Evolutionary conservation across 2,888 invertebrate genomes (phyloP).

Genomic region (Tricholauxania praeusta): DNA sequence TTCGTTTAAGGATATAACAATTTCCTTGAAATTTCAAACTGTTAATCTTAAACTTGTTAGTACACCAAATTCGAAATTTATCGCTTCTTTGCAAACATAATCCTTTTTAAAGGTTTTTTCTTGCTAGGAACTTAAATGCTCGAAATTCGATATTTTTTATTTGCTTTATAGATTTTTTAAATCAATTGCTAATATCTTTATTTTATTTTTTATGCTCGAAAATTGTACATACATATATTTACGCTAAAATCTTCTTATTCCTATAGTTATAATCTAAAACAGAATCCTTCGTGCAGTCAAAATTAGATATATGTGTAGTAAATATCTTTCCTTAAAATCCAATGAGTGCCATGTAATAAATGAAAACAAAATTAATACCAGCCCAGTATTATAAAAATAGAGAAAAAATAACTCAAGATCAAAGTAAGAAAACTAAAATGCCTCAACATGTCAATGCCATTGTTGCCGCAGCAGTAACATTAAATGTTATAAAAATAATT

Average conservation of each 20-base stretch:
- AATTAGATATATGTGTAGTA: not conserved
- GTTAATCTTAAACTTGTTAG: no score
- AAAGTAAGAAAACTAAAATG: no score
- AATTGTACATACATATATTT: not conserved
- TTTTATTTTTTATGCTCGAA: slow-evolving; percentile 26
- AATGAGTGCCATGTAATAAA: slow-evolving; percentile 9
- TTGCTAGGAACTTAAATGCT: no score
- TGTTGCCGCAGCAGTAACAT: not conserved
- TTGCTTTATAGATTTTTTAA: slow-evolving; percentile 51
- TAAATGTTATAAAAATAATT: slow-evolving; percentile 10
- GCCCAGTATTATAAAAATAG: no score
- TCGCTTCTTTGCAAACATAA: no score
- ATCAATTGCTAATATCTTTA: slow-evolving; percentile 56
- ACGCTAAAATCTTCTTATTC: not conserved
- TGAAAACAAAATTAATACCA: not conserved
- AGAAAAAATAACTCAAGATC: no score
- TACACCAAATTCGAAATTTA: no score
- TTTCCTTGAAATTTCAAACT: no score
- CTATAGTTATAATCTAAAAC: not conserved
- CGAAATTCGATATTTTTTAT: not conserved
- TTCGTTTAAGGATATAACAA: no score
- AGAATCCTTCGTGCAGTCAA: slow-evolving; percentile 13
- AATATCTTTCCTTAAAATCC: not conserved
- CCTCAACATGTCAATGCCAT: not conserved
- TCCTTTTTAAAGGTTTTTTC: no score